These are phyloP conservation scores for Slavum lentiscoides DNA, from an alignment of 2,888 invertebrate genomes.

Conservation along the genomic window DNA sequence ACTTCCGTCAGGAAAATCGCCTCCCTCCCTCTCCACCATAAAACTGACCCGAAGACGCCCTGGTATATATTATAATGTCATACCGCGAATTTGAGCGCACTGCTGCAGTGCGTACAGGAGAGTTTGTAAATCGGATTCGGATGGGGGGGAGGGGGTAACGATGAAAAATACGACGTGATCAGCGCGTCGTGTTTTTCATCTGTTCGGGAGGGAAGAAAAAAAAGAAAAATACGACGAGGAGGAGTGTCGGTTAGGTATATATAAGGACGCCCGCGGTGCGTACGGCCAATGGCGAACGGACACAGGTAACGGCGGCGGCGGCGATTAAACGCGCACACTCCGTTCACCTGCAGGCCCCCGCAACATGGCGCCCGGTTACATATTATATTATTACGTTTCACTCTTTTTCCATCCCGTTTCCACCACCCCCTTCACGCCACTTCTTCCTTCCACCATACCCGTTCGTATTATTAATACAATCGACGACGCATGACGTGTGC, in stretches of 20 bases:
- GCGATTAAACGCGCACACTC: constrained; percentile 33
- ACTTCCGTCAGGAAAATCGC: too few species aligned
- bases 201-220: neutral
- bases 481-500: neutral
- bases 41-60: too few species aligned
- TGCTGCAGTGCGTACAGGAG: too few species aligned
- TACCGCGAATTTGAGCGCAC: too few species aligned
- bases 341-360: constrained; percentile 43
- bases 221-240: constrained; percentile 33
- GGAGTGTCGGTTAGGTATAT: constrained; percentile 11
- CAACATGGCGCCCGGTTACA: constrained; percentile 39
- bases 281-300: constrained; percentile 37
- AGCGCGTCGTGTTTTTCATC: constrained; percentile 3
- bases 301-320: constrained; percentile 35
- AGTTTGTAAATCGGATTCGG: neutral
- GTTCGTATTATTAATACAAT: constrained; percentile 19
- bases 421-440: neutral
- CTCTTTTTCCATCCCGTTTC: constrained; percentile 1
- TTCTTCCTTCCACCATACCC: neutral
- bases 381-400: neutral
- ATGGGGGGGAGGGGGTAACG: neutral
- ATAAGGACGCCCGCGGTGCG: constrained; percentile 36
- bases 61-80: too few species aligned
- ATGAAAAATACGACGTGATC: too few species aligned
- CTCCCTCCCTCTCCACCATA: too few species aligned